phyloP scores from a whole-genome alignment of 2,797 vertebrate species.

The Enteromius unitaeniatus region DNA sequence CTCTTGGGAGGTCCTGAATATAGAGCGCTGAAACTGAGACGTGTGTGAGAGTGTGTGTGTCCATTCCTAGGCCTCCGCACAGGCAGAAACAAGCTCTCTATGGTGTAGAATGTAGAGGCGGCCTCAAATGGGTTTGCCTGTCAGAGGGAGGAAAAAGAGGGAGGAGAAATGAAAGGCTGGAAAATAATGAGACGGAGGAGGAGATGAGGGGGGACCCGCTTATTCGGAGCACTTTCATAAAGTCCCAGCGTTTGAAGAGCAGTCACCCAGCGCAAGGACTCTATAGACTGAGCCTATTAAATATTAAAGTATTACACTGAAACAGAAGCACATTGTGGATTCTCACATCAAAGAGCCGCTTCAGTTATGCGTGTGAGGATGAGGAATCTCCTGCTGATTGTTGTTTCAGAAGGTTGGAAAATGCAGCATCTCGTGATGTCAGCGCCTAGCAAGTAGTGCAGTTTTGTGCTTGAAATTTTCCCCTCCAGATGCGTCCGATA shows the following conservation, averaged over 20 bases:
- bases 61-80: constrained; percentile 62
- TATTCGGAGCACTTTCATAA: constrained; percentile 43
- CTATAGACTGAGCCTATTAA: constrained; percentile 43
- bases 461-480: background rate
- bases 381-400: constrained; percentile 34
- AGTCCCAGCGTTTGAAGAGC: constrained; percentile 45
- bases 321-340: constrained; percentile 41
- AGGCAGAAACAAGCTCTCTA: constrained; percentile 62
- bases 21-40: constrained; percentile 51
- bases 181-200: constrained; percentile 39
- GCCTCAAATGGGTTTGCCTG: constrained; percentile 60
- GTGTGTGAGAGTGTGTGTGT: constrained; percentile 45
- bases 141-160: constrained; percentile 39
- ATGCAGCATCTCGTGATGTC: background rate
- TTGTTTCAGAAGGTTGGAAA: constrained; percentile 33
- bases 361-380: constrained; percentile 25
- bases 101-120: constrained; percentile 55
- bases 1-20: constrained; percentile 58
- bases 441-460: constrained; percentile 4
- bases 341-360: constrained; percentile 35
- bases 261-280: constrained; percentile 46
- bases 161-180: constrained; percentile 42
- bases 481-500: background rate
- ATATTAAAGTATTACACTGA: constrained; percentile 43
- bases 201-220: constrained; percentile 36